Base-by-base conservation (phyloP, 2,797 vertebrate genomes). In the Hypotaenidia okinawae region DNA sequence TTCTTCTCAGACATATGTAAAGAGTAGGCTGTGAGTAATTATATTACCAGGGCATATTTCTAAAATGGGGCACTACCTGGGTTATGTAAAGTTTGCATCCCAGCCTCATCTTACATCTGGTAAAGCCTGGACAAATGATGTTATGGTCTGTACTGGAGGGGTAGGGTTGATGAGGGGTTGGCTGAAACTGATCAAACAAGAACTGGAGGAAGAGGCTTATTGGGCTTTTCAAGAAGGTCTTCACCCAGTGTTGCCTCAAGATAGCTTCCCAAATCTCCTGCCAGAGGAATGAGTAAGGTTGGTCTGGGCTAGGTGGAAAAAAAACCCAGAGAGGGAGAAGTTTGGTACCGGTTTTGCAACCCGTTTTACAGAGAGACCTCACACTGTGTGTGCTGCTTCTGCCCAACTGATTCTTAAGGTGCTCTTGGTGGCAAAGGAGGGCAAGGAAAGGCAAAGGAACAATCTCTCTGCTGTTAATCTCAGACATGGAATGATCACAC, bases 301-400 rank as follows among this genome's bases (percentile, higher is more conserved):
- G 57, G 4, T 63, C 10, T 47, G 67, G 27, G 1, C 10, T 2
- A 47, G 35, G 27, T 41, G 5, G 21, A 16, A 33, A 41, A 52
- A 37, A 33, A 11, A 61, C 24, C 0, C 1, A 21, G 49, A 17
- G 1, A 9, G 7, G 10, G 30, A 5, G 9, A 41, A 55, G 16
- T 67, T 74, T 74, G 39, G 18, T 22, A 70, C 9, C 25, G 63
- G 16, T 23, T 70, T 90, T 91, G 5, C 23, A 59, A 8, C 22
- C 12, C 6, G 6, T 67, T 28, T 58, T 52, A 35, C 28, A 39
- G 22, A 30, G 21, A 32, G 7, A 21, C 22, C 37, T 63, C n/a
- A 37, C 12, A 17, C 11, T 16, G 14, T 13, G 22, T 28, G 3
- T 43, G 18, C 8, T 75, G 4, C 22, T 89, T 90, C 32, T 77